phyloP scores from a whole-genome alignment of 64 coral and sea anemone genomes.

The Anthopleura sola region DNA sequence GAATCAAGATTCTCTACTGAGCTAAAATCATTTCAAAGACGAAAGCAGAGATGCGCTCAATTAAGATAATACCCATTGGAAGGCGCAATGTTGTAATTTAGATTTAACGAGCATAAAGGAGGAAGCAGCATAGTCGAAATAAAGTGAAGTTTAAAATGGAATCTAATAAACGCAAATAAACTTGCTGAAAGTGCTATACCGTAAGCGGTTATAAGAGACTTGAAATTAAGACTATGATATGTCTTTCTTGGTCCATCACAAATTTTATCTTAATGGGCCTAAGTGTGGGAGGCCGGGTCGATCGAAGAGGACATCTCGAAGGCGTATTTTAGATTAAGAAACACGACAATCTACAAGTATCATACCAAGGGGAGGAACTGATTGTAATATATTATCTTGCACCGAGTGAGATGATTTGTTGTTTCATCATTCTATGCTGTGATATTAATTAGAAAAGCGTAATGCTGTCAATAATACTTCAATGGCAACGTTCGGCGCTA shows the following conservation, averaged over 20 bases:
- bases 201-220: not conserved
- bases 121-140: not conserved
- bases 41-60: not conserved
- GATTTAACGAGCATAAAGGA: not conserved
- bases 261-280: not conserved
- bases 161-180: constrained; percentile 6
- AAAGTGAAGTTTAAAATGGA: constrained; percentile 4
- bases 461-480: not conserved
- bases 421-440: not conserved
- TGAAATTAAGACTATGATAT: not conserved
- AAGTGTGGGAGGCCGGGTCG: not conserved
- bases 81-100: not conserved
- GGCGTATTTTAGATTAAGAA: not conserved
- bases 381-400: not conserved
- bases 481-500: not conserved
- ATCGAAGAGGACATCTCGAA: not conserved
- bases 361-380: not conserved
- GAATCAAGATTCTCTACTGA: not conserved
- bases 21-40: not conserved
- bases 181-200: not conserved
- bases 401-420: not conserved
- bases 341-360: not conserved
- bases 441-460: not conserved
- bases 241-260: not conserved
- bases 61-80: not conserved